Evolutionary conservation across 2,888 invertebrate species (phyloP).

Genomic region (Vanessa cardui): DNA sequence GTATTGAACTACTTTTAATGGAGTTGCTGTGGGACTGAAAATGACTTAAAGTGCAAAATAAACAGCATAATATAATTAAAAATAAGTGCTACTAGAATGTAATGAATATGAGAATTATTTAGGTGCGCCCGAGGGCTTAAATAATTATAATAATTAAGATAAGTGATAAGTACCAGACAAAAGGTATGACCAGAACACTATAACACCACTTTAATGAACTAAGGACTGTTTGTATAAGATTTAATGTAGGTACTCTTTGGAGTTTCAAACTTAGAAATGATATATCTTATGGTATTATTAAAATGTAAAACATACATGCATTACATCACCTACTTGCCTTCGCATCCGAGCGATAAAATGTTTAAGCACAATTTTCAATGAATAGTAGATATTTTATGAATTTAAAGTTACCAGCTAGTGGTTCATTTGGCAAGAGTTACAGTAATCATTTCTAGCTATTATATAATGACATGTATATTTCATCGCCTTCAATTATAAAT

Average conservation of each 20-base stretch:
- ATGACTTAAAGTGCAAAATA: slow-evolving; percentile 58
- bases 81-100: slow-evolving; percentile 72
- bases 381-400: slow-evolving; percentile 42
- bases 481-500: slow-evolving; percentile 38
- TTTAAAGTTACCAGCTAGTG: slow-evolving; percentile 72
- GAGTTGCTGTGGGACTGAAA: slow-evolving; percentile 61
- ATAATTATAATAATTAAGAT: slow-evolving; percentile 47
- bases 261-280: slow-evolving; percentile 55
- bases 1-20: slow-evolving; percentile 61
- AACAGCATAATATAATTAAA: slow-evolving; percentile 71
- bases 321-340: slow-evolving; percentile 79
- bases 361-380: slow-evolving; percentile 47
- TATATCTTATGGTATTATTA: slow-evolving; percentile 43
- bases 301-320: slow-evolving; percentile 51
- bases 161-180: slow-evolving; percentile 50
- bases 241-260: slow-evolving; percentile 51
- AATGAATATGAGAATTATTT: slow-evolving; percentile 62
- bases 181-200: slow-evolving; percentile 60
- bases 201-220: slow-evolving; percentile 66
- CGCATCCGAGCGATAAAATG: slow-evolving; percentile 55
- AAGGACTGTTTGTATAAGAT: slow-evolving; percentile 30
- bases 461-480: slow-evolving; percentile 33
- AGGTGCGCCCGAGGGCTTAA: slow-evolving; percentile 55
- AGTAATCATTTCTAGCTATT: slow-evolving; percentile 31
- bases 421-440: slow-evolving; percentile 50